Conservation (phyloP, 2,113 vertebrate species). For the Lipophrys pholis region DNA sequence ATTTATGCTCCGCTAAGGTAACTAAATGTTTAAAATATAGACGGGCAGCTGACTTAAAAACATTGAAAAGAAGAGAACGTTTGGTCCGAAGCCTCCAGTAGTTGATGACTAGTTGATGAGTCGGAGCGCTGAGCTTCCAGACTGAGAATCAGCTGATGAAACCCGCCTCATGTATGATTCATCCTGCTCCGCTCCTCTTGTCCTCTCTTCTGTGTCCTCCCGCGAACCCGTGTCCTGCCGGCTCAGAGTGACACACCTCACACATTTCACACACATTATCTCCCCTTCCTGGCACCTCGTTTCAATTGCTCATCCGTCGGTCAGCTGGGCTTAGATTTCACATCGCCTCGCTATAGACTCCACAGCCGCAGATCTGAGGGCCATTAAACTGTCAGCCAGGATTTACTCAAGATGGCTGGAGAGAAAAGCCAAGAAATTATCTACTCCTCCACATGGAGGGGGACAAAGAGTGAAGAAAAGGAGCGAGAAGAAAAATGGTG, state of each 20-base stretch:
- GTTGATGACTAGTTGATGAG: too few species aligned
- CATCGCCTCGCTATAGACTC: conserved; percentile 77
- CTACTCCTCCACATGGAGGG: conserved; percentile 68
- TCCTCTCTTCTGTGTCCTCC: too few species aligned
- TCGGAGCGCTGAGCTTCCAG: too few species aligned
- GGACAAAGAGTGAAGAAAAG: conserved; percentile 70
- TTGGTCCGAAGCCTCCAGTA: too few species aligned
- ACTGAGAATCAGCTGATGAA: too few species aligned
- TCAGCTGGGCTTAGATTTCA: conserved; percentile 88
- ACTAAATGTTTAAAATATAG: too few species aligned
- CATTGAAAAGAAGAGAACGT: too few species aligned
- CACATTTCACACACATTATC: conserved; percentile 50
- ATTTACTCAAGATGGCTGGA: conserved; percentile 82
- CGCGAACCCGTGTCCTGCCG: conserved; percentile 16
- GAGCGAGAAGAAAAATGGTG: conserved; percentile 74
- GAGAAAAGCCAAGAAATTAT: conserved; percentile 69
- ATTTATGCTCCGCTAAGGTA: too few species aligned
- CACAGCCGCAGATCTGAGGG: conserved; percentile 79
- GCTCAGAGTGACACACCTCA: conserved; percentile 24
- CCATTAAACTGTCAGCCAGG: conserved; percentile 87
- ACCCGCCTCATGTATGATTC: too few species aligned
- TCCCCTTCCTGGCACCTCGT: conserved; percentile 34
- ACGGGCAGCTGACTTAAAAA: too few species aligned
- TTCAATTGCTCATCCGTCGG: conserved; percentile 57
- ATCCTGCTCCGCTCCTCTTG: too few species aligned